Evolutionary conservation across 1,140 invertebrate genomes (phyloP).

Genomic region (Drosophila ohnishii): DNA sequence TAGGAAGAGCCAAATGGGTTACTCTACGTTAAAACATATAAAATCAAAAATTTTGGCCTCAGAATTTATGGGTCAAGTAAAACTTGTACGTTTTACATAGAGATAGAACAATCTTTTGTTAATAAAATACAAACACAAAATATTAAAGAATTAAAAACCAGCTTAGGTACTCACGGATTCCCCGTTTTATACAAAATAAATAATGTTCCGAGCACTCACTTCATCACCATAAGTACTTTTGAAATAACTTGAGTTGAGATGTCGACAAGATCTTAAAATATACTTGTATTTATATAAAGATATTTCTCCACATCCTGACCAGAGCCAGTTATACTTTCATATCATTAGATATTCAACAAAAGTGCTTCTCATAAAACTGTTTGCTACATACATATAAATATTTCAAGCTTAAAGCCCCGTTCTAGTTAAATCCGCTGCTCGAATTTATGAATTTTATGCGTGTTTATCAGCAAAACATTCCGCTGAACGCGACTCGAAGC

Average conservation of each 20-base stretch:
- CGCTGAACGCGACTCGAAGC: slow-evolving; percentile 31
- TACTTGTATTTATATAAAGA: neutral
- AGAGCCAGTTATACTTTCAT: slow-evolving; percentile 14
- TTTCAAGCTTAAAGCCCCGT: slow-evolving; percentile 65
- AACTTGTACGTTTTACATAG: too few relatives aligned
- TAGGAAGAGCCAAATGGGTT: too few relatives aligned
- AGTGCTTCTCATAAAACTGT: slow-evolving; percentile 42
- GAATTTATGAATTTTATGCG: slow-evolving; percentile 79
- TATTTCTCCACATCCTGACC: slow-evolving; percentile 9
- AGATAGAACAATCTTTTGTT: too few relatives aligned
- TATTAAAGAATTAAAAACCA: too few relatives aligned
- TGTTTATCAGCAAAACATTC: slow-evolving; percentile 77
- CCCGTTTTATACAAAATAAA: neutral
- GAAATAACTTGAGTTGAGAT: neutral
- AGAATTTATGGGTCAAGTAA: too few relatives aligned
- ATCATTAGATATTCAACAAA: slow-evolving; percentile 65
- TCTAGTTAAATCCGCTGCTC: slow-evolving; percentile 47
- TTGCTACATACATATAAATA: slow-evolving; percentile 21
- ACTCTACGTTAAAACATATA: too few relatives aligned
- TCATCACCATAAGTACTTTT: neutral
- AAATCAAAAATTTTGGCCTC: too few relatives aligned
- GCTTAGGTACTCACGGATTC: too few relatives aligned
- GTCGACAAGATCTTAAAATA: neutral
- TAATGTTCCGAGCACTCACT: neutral
- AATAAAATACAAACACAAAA: too few relatives aligned